Evolutionary conservation across 2,113 vertebrate genomes (phyloP), one percentile per base, ranked within the genome.

Genomic region (Apodemus speciosus): DNA sequence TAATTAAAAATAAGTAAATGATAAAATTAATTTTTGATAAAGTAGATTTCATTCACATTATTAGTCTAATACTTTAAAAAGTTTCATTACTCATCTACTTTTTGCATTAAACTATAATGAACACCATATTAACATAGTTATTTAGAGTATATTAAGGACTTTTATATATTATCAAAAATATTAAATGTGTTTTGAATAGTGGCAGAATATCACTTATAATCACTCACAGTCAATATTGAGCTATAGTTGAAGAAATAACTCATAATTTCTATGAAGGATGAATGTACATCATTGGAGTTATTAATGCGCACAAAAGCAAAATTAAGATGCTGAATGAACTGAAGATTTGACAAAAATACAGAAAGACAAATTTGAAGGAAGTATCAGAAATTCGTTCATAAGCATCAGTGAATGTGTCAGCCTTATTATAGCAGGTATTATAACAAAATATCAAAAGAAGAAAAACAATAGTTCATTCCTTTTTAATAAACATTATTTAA

Each of bases 381-480:
- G n/a, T 73, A 7, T 51, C 64, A 90, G 4, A 7, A 30, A 92
- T 64, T 18, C 3, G 53, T n/a, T 21, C 16, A 71, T 40, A 80
- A 73, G 9, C 49, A 77, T 21, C n/a, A 89, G 89, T 90, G 14
- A 85, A 85, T 66, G 9, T 62, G n/a, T 87, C 4, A 23, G 15
- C 69, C 89, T 92, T 96, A 6, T 62, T 27, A 53, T 2, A 75
- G 18, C 30, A 90, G 51, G 2, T 85, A 6, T 93, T 66, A 92
- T 40, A 94, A 73, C 21, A 85, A 1, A 62, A 64, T 51, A 6
- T 43, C 58, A 96, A 95, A 84, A 20, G 8, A 83, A 69, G 27
- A 64, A 75, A 90, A 94, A 6, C 4, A 88, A 20, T 75, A 91
- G 69, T 95, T 92, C n/a, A 79, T 69, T 9, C 20, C 38, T 89